phyloP scores from a whole-genome alignment of 2,113 vertebrate genomes.

The Solenodon paradoxus region DNA sequence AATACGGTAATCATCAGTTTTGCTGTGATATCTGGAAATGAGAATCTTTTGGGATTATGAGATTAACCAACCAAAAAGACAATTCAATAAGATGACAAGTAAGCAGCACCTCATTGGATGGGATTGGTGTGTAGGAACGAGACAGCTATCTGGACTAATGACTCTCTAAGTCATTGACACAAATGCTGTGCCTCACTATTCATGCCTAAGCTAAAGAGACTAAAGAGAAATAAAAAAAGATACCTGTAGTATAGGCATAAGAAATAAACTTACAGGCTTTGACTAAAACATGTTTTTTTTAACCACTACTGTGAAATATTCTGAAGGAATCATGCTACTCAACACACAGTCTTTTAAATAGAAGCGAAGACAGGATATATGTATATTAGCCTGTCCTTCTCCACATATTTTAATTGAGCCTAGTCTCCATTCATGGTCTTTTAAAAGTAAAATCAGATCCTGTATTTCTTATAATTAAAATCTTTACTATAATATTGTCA shows the following conservation, averaged over 20 bases:
- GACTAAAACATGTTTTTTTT: neutral
- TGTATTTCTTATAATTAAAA: neutral
- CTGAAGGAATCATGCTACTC: neutral
- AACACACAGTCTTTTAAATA: neutral
- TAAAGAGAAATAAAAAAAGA: neutral
- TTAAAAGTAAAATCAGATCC: neutral
- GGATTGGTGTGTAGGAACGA: neutral
- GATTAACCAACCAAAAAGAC: neutral
- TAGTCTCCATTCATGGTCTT: neutral
- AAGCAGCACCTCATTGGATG: neutral
- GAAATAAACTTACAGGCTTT: neutral
- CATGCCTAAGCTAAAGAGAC: neutral
- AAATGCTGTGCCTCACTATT: neutral
- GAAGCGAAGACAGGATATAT: neutral
- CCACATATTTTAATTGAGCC: neutral
- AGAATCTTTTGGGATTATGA: neutral
- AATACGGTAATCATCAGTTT: neutral
- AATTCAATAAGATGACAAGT: neutral
- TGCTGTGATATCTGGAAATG: neutral
- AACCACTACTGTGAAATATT: neutral
- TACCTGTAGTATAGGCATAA: neutral
- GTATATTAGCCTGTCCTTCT: neutral
- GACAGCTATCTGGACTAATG: fast-evolving
- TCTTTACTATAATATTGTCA: neutral
- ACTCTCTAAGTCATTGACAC: neutral